These are phyloP conservation scores for Ctenomys sociabilis DNA, from an alignment of 2,113 vertebrate species.

Conservation along the genomic window DNA sequence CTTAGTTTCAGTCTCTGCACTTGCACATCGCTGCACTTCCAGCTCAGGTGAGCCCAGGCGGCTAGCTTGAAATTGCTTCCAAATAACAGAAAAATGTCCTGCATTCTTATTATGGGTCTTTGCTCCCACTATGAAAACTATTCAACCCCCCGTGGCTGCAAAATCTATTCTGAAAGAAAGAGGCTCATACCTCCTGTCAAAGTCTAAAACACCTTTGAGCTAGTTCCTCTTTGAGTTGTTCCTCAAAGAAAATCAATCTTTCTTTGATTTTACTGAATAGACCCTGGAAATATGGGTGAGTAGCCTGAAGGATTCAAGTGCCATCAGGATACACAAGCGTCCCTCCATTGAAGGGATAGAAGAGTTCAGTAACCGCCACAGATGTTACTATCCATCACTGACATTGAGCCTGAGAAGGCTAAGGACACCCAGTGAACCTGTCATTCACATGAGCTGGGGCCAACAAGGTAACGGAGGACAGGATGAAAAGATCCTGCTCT, in stretches of 20 bases:
- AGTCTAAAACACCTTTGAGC: neutral
- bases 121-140: slow-evolving; percentile 25
- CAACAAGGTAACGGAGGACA: too few species aligned
- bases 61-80: neutral
- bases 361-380: neutral
- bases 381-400: neutral
- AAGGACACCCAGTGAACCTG: neutral
- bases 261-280: slow-evolving; percentile 45
- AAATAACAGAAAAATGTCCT: neutral
- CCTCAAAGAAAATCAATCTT: neutral
- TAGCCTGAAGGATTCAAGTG: slow-evolving; percentile 10
- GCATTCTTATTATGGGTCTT: slow-evolving; percentile 11
- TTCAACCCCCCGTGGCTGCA: neutral
- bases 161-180: neutral
- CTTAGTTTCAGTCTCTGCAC: neutral
- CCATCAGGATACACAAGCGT: neutral
- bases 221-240: neutral
- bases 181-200: neutral
- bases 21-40: neutral
- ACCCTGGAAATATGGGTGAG: neutral
- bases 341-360: neutral
- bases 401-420: neutral
- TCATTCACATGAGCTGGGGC: neutral
- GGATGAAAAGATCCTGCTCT: neutral
- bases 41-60: neutral